Evolutionary conservation across 2,888 invertebrate genomes (phyloP), one percentile per base, ranked within the genome.

Genomic region (Cotesia congregata): DNA sequence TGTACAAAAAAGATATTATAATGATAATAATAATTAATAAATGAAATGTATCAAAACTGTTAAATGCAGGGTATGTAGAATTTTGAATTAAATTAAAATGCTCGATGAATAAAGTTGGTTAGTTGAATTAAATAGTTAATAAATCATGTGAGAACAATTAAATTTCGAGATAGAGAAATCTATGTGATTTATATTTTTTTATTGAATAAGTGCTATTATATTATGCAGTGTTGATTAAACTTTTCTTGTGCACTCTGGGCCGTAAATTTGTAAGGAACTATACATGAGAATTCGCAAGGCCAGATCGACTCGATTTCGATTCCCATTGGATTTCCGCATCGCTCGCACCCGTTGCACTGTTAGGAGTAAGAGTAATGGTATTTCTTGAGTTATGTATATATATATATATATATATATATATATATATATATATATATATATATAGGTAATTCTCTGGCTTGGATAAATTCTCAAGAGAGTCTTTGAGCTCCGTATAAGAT

Each of bases 1-100:
- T 12, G 60, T 50, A 68, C 71, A 20, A 70, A 70, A 74, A 74
- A 17, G 72, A 72, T 74, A 77, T 75, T 41, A 74, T 64, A 72
- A 77, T 59, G n/a, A 59, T 30, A 12, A 50, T 50, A 12, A 50
- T 12, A 50, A 50, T 30, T 12, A 50, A 50, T 50, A 50, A 50
- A 50, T 50, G 12, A 50, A 50, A 12, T 50, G 12, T 50, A 12
- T 12, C 7, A 12, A 50, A 50, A 50, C 12, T 50, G 50, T 50
- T 7, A 0, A 50, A 9, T 50, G 50, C 50, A 9, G 12, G 12
- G 12, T 50, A 50, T 50, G 9, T 50, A 12, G 12, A 50, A 50
- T 50, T 50, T 30, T 3, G 3, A 30, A 30, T 30, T 30, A 30
- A 30, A 30, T 30, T 30, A 3, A 12, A 50, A 50, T 12, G 9